Evolutionary conservation across 2,797 vertebrate genomes (phyloP).

Genomic region (Peromyscus eremicus): DNA sequence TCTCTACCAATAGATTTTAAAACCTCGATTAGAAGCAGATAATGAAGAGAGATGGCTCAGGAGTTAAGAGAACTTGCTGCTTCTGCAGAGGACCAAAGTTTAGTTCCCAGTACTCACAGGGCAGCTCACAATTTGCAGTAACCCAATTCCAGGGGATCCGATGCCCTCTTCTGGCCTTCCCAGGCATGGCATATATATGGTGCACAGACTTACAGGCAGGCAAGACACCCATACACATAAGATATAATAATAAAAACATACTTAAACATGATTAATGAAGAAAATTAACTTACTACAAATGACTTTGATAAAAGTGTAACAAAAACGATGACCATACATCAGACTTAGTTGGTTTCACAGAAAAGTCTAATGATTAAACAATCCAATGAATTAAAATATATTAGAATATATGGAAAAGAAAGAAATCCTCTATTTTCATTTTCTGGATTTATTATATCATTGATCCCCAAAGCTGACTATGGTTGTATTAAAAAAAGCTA

Average conservation of each 20-base stretch:
- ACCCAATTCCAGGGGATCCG: neutral
- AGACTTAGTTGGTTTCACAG: constrained; percentile 3
- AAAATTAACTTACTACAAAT: neutral
- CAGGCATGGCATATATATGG: neutral
- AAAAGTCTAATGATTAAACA: neutral
- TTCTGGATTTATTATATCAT: neutral
- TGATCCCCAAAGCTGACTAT: neutral
- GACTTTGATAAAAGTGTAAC: neutral
- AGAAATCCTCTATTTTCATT: neutral
- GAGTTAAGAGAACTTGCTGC: neutral
- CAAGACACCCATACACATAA: neutral
- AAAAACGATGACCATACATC: neutral
- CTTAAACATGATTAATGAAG: neutral
- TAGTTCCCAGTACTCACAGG: neutral
- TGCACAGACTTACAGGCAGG: neutral
- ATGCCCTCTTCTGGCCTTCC: neutral
- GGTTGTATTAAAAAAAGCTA: too few species aligned
- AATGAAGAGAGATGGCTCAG: neutral
- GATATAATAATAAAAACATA: neutral
- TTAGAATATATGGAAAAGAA: neutral
- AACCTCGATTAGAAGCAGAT: neutral
- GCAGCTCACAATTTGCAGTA: neutral
- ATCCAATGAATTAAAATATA: neutral
- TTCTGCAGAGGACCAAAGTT: neutral
- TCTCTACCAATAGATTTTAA: neutral